A percentile compares a stretch with the other conserved stretches of the same genome.
Evolutionary conservation across 2,888 invertebrate species (phyloP).

Genomic region (Phragmatobia fuliginosa): DNA sequence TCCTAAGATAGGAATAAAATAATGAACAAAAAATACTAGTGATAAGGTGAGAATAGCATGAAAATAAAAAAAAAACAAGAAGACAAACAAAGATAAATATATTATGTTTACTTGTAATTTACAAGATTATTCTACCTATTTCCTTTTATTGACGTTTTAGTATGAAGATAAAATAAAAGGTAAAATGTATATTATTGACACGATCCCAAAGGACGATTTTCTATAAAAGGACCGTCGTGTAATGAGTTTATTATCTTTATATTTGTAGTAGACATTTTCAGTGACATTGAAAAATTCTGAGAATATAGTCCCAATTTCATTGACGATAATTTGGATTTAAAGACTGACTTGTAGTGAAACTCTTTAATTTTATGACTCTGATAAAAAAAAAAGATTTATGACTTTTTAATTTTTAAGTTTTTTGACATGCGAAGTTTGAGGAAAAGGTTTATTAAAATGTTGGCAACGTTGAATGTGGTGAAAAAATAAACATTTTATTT

Average conservation of each 20-base stretch:
- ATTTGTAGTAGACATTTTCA: conserved; percentile 1
- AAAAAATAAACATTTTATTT: too few species aligned
- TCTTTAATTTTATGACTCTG: too few species aligned
- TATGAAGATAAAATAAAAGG: conserved; percentile 10
- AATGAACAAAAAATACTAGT: too few species aligned
- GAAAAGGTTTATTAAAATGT: too few species aligned
- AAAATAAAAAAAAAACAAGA: too few species aligned
- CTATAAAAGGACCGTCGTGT: not conserved
- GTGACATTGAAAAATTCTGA: not conserved
- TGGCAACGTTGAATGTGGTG: too few species aligned
- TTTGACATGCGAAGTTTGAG: too few species aligned
- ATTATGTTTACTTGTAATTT: not conserved
- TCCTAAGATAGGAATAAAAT: too few species aligned
- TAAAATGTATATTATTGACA: not conserved
- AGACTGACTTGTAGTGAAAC: not conserved
- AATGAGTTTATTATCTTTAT: conserved; percentile 6
- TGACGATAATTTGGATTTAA: not conserved
- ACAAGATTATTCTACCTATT: not conserved
- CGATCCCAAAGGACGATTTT: conserved; percentile 4
- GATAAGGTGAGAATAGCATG: too few species aligned
- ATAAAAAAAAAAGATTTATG: too few species aligned
- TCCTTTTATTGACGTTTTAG: conserved; percentile 10
- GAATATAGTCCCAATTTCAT: not conserved
- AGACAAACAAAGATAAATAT: not conserved
- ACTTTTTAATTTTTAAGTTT: too few species aligned